Evolutionary conservation across 2,888 invertebrate genomes (phyloP), one percentile per base, ranked within the genome.

Genomic region (Autographa gamma): DNA sequence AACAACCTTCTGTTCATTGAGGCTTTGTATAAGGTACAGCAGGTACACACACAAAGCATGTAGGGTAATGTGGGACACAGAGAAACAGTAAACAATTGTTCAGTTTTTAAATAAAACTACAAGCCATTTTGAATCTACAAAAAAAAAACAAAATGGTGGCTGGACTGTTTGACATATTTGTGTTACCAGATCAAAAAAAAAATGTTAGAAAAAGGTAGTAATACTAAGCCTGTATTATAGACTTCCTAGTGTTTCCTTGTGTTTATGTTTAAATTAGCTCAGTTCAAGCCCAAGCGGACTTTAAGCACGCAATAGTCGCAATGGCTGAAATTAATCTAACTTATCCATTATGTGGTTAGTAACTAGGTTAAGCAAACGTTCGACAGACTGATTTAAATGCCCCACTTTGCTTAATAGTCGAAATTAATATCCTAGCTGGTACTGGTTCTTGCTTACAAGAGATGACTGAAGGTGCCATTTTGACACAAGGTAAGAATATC

Each of bases 331-430:
- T 48, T 48, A 43, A 48, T 48, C 48, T 48, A 48, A 48, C n/a
- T n/a, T 48, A 48, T n/a, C 48, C 48, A 48, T n/a, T 48, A n/a
- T n/a, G 48, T 48, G 48, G n/a, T 48, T 48, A n/a, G 7, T 48
- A 48, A 43, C n/a, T 48, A 48, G n/a, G n/a, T 48, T 48, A 48
- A 48, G 48, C 48, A 48, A 43, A 48, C 48, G 48, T 48, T 48
- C n/a, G 48, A 48, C n/a, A 48, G 48, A 8, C 48, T 48, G 48
- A 48, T 48, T 48, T 48, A n/a, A 48, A 48, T 9, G 38, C 48
- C n/a, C 48, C n/a, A n/a, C 48, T 48, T n/a, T 5, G 48, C n/a
- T 16, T n/a, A n/a, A 43, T 43, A 2, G 16, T 43, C 14, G 16
- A 43, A 43, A 48, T 16, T 48, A 6, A 48, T 48, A 16, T 16